phyloP scores from a whole-genome alignment of 2,797 vertebrate species.

The Atherinosoma microstoma region DNA sequence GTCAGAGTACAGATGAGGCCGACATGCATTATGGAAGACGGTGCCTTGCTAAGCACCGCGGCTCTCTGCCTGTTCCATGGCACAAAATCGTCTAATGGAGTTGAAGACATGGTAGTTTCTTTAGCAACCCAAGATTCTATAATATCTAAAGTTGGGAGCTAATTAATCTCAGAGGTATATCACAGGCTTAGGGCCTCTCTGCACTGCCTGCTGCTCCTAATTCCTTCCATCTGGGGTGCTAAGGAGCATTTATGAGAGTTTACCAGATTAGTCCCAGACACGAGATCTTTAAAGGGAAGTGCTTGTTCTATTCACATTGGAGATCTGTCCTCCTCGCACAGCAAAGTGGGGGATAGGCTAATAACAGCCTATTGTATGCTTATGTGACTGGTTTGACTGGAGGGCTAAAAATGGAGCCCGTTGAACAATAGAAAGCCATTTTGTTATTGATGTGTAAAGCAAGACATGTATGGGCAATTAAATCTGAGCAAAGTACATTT shows the following conservation, averaged over 20 bases:
- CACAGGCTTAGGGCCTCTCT: constrained; percentile 73
- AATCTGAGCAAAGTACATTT: constrained; percentile 66
- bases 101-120: constrained; percentile 76
- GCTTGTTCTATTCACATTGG: constrained; percentile 80
- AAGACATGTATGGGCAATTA: constrained; percentile 67
- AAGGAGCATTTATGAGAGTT: constrained; percentile 81
- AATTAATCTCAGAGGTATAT: constrained; percentile 85
- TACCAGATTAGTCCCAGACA: constrained; percentile 82
- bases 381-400: constrained; percentile 68
- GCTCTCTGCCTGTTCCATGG: constrained; percentile 61
- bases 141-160: constrained; percentile 82
- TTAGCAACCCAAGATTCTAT: constrained; percentile 73
- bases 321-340: constrained; percentile 73
- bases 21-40: constrained; percentile 84
- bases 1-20: constrained; percentile 80
- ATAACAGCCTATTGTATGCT: constrained; percentile 75
- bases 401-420: constrained; percentile 73
- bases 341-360: constrained; percentile 61
- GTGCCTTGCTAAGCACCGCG: constrained; percentile 72
- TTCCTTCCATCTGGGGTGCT: constrained; percentile 78
- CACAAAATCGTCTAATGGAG: constrained; percentile 76
- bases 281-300: constrained; percentile 77
- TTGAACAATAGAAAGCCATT: constrained; percentile 53
- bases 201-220: constrained; percentile 76
- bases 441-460: constrained; percentile 70